Evolutionary conservation across 2,888 invertebrate species (phyloP), one percentile per base, ranked within the genome.

Genomic region (Theretra japonica): DNA sequence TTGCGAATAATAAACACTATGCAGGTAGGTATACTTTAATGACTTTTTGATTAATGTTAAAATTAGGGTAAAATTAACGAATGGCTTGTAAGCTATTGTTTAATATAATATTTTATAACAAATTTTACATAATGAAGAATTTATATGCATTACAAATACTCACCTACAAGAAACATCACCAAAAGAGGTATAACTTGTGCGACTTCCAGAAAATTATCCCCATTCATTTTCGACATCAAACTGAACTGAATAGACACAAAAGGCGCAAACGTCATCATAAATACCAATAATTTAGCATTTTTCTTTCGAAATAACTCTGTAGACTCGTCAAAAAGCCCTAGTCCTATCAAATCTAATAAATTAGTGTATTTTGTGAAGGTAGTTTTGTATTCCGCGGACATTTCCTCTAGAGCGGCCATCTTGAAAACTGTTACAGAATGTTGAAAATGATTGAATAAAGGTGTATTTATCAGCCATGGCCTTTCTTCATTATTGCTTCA

Each of bases 151-250:
- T 41, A 28, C 5, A 11, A 33, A 30, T 53, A 73, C 79, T 79
- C 76, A 83, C 83, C 72, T 17, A 76, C 72, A n/a, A 75, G 23
- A 48, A 77, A 70, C 73, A 80, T 75, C 6, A 80, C n/a, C 58
- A 71, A 70, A 0, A 78, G 23, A 6, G 83, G 82, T 7, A 80
- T 68, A 25, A 78, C 75, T 3, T 71, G 74, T 5, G 75, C 74
- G n/a, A 69, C 70, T 19, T 80, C 78, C 23, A 83, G 7, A 75
- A 83, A 82, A 69, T 79, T 74, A 0, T 77, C 78, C 7, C 73
- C 71, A 6, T 50, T 75, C 56, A 79, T 76, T 41, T 76, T 53
- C 4, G 71, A 57, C 4, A 80, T 70, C 69, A 80, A 71, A 68
- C 68, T 30, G 1, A 78, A 76, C 21, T 80, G 77, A 0, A 71